Evolutionary conservation across 2,797 vertebrate species (phyloP).

Genomic region (Pangasius djambal): DNA sequence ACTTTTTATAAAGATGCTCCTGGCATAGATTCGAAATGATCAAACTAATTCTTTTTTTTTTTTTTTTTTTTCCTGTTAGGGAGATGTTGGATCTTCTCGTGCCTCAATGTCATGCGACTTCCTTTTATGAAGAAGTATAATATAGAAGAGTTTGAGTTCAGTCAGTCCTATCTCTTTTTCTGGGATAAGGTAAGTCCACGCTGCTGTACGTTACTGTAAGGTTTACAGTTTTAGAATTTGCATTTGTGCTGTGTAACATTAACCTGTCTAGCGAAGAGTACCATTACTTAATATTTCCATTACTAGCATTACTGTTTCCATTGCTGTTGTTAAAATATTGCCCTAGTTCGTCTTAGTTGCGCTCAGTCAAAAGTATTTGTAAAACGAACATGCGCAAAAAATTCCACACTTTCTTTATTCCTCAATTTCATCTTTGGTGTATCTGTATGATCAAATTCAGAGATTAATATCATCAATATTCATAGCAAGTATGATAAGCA

Average conservation of each 20-base stretch:
- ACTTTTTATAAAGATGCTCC: not conserved
- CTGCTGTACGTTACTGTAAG: not conserved
- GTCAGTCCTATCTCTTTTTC: slow-evolving; percentile 96
- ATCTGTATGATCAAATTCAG: not conserved
- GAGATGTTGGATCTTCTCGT: slow-evolving; percentile 99
- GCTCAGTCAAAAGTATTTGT: not conserved
- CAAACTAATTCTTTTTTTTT: slow-evolving; percentile 1
- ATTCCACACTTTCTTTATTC: not conserved
- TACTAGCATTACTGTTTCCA: not conserved
- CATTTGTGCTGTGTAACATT: not conserved
- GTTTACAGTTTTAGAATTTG: not conserved
- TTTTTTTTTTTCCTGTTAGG: slow-evolving; percentile 71
- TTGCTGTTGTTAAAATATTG: not conserved
- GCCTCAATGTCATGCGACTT: slow-evolving; percentile 96
- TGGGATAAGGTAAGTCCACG: slow-evolving; percentile 90
- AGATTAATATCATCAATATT: not conserved
- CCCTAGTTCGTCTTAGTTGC: not conserved
- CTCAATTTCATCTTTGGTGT: not conserved
- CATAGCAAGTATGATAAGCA: not conserved
- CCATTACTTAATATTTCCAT: not conserved
- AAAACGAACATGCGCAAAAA: not conserved
- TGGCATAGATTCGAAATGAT: not conserved
- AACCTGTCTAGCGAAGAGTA: not conserved
- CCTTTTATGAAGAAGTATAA: slow-evolving; percentile 98
- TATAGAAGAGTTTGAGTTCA: slow-evolving; percentile 99